Evolutionary conservation across 92 coral and sea anemone genomes (phyloP), one percentile per base, ranked within the genome.

Genomic region (Pocillopora grandis): DNA sequence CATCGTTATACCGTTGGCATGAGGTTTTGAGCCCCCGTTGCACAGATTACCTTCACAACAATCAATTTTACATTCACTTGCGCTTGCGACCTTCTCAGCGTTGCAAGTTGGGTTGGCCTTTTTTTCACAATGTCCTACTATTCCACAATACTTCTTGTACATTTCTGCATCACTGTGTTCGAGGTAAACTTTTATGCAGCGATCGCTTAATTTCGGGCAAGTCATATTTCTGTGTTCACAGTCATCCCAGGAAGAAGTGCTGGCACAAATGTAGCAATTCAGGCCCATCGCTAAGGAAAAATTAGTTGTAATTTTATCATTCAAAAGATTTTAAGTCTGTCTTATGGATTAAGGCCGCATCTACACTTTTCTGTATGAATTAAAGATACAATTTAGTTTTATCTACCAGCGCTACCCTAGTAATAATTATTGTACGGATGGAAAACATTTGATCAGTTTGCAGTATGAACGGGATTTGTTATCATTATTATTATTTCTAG

Each of bases 1-100:
- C 77, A 73, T 19, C 77, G 56, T 31, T 6, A 73, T n/a, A 4
- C 62, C 77, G 36, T 17, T 73, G 77, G 19, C 21, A 60, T 31
- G 14, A 17, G 35, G 36, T 13, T 33, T 10, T 21, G 77, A 73
- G 77, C 77, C 77, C n/a, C 36, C 77, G 62, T 73, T 55, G 23
- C 77, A 73, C 61, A 73, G 77, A 61, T 73, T 61, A 12, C 77
- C 77, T 15, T 52, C 77, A 19, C 77, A 73, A 17, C 77, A 73
- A 17, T 73, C 18, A 61, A 73, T 55, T 18, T 16, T 16, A 9
- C 77, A 73, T 3, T 73, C 48, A 1, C 76, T 72, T 10, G 63
- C 71, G 0, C 71, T 19, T 7, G 33, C 1, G 3, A 15, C 77
- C 20, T 49, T 10, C 2, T 31, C 77, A 6, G 5, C 1, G 55